These are phyloP conservation scores for Dilophus febrilis DNA, from an alignment of 2,888 invertebrate species.

Conservation along the genomic window DNA sequence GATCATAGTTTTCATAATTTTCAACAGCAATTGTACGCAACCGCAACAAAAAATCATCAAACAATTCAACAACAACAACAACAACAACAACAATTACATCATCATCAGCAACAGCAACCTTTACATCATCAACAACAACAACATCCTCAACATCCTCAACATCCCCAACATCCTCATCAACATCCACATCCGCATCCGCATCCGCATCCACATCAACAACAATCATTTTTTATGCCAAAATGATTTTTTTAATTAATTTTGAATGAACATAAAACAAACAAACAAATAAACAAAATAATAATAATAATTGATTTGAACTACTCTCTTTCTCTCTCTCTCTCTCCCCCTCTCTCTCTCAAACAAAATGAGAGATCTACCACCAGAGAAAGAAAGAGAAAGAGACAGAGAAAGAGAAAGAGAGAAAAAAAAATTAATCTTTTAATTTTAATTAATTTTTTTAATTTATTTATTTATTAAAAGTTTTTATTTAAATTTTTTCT, in stretches of 20 bases:
- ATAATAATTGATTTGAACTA: too few species aligned
- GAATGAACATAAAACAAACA: too few species aligned
- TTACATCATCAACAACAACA: constrained; percentile 9
- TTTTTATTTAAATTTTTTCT: too few species aligned
- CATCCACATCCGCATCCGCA: background rate
- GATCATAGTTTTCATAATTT: constrained; percentile 92
- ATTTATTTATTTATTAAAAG: too few species aligned
- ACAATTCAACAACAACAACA: constrained; percentile 19
- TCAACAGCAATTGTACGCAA: constrained; percentile 87
- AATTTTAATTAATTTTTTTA: too few species aligned
- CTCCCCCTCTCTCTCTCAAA: too few species aligned
- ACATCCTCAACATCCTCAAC: background rate
- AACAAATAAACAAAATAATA: too few species aligned
- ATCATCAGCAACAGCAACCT: constrained; percentile 9
- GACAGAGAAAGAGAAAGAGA: too few species aligned
- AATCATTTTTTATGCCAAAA: constrained; percentile 27
- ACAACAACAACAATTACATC: background rate
- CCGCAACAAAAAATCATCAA: constrained; percentile 54
- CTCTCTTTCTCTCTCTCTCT: too few species aligned
- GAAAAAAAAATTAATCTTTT: too few species aligned
- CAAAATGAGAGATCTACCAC: too few species aligned
- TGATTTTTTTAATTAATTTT: constrained; percentile 11
- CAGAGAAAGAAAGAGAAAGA: too few species aligned
- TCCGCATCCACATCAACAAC: constrained; percentile 20
- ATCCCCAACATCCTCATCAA: constrained; percentile 9